These are phyloP conservation scores for Pangasius krempfi DNA, from an alignment of 2,797 vertebrate species.

Conservation along the genomic window DNA sequence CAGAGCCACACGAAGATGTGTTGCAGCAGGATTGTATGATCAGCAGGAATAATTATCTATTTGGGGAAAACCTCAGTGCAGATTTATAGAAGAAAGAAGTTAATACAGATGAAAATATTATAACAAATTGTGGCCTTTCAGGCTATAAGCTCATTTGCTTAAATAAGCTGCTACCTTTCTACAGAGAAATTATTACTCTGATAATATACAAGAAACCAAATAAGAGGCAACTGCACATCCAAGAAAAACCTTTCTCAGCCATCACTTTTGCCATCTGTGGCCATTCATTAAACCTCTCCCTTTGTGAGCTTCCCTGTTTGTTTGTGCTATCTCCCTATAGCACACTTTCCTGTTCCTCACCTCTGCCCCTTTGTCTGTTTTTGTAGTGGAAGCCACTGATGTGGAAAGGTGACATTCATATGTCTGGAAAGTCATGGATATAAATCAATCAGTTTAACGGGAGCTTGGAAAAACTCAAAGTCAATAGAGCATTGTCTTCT, in stretches of 20 bases:
- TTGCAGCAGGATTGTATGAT: conserved; percentile 42
- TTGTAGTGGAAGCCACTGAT: conserved; percentile 50
- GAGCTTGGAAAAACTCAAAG: conserved; percentile 53
- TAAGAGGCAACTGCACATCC: neutral
- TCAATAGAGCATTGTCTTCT: conserved; percentile 46
- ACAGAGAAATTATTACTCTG: neutral
- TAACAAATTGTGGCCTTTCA: conserved; percentile 4
- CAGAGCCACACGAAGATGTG: conserved; percentile 47
- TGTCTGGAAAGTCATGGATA: conserved; percentile 45
- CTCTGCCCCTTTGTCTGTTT: conserved; percentile 41
- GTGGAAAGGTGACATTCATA: conserved; percentile 65
- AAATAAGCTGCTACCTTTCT: neutral
- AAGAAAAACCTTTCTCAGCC: neutral
- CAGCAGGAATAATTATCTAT: conserved; percentile 35
- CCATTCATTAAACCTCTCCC: conserved; percentile 31
- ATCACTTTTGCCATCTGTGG: conserved; percentile 22
- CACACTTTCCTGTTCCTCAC: conserved; percentile 35
- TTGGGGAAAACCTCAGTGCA: conserved; percentile 18
- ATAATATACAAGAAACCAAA: neutral
- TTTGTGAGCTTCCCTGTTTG: neutral
- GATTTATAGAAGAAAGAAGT: conserved; percentile 3
- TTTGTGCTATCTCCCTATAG: conserved; percentile 27
- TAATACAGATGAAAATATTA: neutral
- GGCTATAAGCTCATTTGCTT: neutral
- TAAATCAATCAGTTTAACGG: conserved; percentile 64